A percentile compares a stretch with the other conserved stretches of the same genome.
phyloP scores from a whole-genome alignment of 2,113 vertebrate genomes.

The Tachysurus fulvidraco region DNA sequence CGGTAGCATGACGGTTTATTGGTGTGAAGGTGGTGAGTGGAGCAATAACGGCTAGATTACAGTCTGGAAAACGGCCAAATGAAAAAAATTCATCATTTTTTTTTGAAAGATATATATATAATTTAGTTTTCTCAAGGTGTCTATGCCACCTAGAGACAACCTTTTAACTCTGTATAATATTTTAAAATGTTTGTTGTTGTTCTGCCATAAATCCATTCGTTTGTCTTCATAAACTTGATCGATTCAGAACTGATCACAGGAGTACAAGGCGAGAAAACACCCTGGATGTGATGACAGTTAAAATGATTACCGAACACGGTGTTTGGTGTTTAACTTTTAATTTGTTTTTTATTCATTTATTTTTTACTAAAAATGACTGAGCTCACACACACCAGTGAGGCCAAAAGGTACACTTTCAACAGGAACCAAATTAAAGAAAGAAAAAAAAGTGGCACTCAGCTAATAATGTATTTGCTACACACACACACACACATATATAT shows the following conservation, averaged over 20 bases:
- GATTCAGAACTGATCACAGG: background rate
- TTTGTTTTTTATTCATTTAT: background rate
- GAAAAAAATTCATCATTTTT: background rate
- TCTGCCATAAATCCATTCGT: background rate
- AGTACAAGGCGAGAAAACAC: background rate
- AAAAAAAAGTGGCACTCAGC: constrained; percentile 63
- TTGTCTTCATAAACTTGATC: background rate
- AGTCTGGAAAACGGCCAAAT: background rate
- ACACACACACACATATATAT: constrained; percentile 34
- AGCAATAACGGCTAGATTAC: background rate
- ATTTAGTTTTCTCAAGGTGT: too few species aligned
- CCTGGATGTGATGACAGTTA: background rate
- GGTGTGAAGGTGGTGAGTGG: background rate
- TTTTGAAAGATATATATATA: background rate
- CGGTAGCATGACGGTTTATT: background rate
- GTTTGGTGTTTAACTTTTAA: background rate
- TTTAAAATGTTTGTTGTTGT: background rate
- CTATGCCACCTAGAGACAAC: constrained; percentile 60
- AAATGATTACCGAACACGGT: background rate
- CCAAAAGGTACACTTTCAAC: constrained; percentile 57
- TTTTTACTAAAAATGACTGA: constrained; percentile 5
- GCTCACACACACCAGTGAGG: background rate
- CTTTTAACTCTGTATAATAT: background rate
- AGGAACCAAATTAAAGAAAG: constrained; percentile 52
- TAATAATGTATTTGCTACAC: constrained; percentile 67